phyloP scores from a whole-genome alignment of 2,797 vertebrate genomes.

The Gallinago nigripennis region DNA sequence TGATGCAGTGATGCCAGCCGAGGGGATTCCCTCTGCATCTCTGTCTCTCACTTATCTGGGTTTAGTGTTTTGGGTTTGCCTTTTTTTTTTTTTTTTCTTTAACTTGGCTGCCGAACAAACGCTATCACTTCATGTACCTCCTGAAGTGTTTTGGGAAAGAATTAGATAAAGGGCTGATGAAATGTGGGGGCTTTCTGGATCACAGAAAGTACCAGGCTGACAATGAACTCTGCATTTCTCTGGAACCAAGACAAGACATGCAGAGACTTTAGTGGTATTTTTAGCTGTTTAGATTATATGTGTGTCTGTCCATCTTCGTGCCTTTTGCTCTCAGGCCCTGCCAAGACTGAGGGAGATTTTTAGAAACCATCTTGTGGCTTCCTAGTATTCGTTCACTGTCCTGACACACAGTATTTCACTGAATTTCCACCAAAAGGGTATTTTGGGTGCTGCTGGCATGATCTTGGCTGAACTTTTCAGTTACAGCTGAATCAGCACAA shows the following conservation, averaged over 20 bases:
- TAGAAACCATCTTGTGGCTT: neutral
- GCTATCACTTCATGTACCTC: neutral
- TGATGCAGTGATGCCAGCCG: neutral
- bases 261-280: neutral
- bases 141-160: constrained; percentile 37
- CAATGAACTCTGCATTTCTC: neutral
- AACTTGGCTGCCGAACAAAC: neutral
- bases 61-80: neutral
- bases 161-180: constrained; percentile 12
- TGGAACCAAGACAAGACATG: neutral
- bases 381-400: neutral
- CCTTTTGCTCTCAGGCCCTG: neutral
- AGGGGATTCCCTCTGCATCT: constrained; percentile 33
- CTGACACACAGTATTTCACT: neutral
- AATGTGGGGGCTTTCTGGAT: neutral
- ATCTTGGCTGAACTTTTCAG: neutral
- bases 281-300: neutral
- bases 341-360: neutral
- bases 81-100: neutral
- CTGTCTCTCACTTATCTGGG: neutral
- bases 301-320: neutral
- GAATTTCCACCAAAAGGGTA: neutral
- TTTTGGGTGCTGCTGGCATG: neutral
- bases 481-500: constrained; percentile 3
- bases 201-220: neutral